Evolutionary conservation across 2,113 vertebrate species (phyloP).

Genomic region (Romanogobio albipinnatus): DNA sequence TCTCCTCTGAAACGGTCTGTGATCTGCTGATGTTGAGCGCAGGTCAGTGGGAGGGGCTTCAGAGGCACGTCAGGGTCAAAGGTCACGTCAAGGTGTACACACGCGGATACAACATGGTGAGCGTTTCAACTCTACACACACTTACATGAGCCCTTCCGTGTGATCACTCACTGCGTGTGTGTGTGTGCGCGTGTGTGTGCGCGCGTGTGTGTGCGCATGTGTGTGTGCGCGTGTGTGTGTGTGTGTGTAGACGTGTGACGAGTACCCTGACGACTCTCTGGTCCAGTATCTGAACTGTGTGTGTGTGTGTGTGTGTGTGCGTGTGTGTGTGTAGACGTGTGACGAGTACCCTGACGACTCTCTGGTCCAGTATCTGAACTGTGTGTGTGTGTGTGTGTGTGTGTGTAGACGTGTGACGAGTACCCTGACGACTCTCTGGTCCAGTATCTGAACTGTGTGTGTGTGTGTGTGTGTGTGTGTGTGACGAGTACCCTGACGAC

Average conservation of each 20-base stretch:
- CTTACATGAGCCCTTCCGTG: neutral
- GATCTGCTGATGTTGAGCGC: constrained; percentile 73
- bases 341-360: no score
- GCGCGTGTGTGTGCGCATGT: constrained; percentile 48
- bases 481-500: no score
- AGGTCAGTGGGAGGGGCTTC: constrained; percentile 81
- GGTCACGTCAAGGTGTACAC: constrained; percentile 75
- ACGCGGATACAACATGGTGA: constrained; percentile 69
- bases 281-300: no score
- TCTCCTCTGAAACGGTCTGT: constrained; percentile 71
- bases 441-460: no score
- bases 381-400: no score
- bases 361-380: no score
- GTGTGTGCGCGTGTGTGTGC: neutral
- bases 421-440: no score
- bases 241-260: neutral
- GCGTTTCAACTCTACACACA: constrained; percentile 34
- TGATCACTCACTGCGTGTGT: constrained; percentile 26
- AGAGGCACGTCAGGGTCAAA: constrained; percentile 74
- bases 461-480: no score
- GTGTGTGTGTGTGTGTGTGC: constrained; percentile 58
- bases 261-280: no score
- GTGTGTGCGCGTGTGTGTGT: neutral
- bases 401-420: no score
- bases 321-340: no score